These are phyloP conservation scores for Babylonia areolata DNA, from an alignment of 1,140 invertebrate species.

Conservation along the genomic window DNA sequence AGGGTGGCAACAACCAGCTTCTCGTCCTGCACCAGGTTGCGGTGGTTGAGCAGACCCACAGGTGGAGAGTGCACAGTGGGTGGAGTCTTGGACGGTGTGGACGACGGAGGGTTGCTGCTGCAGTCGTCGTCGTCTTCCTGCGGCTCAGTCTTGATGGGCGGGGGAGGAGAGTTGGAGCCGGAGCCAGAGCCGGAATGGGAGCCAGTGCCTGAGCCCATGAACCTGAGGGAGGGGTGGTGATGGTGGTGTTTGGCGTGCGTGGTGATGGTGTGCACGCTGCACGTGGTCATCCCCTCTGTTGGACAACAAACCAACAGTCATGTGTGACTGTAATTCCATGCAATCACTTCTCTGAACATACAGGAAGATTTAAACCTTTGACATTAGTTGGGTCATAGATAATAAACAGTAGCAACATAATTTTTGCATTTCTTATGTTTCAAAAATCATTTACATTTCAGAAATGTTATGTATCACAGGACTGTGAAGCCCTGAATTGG, in stretches of 20 bases:
- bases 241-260: slow-evolving; percentile 13
- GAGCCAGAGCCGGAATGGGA: slow-evolving; percentile 35
- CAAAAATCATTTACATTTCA: too few species aligned
- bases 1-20: slow-evolving; percentile 57
- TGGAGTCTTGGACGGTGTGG: neutral
- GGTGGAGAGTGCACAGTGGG: slow-evolving; percentile 21
- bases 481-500: too few species aligned
- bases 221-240: slow-evolving; percentile 18
- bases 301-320: too few species aligned
- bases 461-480: too few species aligned
- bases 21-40: slow-evolving; percentile 50
- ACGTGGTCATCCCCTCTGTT: slow-evolving; percentile 34
- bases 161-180: slow-evolving; percentile 23
- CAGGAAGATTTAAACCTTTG: too few species aligned
- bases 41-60: slow-evolving; percentile 34
- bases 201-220: slow-evolving; percentile 39
- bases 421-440: too few species aligned
- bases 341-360: too few species aligned
- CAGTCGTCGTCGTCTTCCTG: neutral
- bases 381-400: too few species aligned
- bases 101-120: neutral
- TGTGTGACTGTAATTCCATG: too few species aligned
- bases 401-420: too few species aligned
- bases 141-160: slow-evolving; percentile 34
- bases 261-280: slow-evolving; percentile 30